Evolutionary conservation across 2,113 vertebrate species (phyloP).

Genomic region (Oncorhynchus masou): DNA sequence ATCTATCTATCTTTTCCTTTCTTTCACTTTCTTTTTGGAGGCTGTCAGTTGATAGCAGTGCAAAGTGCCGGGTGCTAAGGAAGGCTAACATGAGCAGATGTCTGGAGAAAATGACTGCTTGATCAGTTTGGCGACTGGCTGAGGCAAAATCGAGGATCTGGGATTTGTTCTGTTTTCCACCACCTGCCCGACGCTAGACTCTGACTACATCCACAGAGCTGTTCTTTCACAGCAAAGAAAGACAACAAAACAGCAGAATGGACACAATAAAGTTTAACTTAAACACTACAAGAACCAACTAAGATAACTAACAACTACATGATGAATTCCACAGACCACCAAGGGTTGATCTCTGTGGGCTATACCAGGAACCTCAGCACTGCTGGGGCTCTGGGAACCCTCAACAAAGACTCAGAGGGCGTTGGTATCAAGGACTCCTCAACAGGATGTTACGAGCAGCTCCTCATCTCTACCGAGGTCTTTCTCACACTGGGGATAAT

Average conservation of each 20-base stretch:
- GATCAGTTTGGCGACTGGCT: neutral
- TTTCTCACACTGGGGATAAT: constrained; percentile 89
- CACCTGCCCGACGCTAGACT: neutral
- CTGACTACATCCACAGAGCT: neutral
- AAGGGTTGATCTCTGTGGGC: constrained; percentile 63
- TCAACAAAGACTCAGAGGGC: constrained; percentile 53
- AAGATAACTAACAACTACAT: neutral
- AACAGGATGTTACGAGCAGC: constrained; percentile 87
- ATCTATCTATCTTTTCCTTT: neutral
- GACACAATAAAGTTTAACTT: neutral
- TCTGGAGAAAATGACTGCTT: constrained; percentile 4
- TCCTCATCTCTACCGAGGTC: constrained; percentile 88
- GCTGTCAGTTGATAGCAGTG: neutral
- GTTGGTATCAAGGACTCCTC: constrained; percentile 64
- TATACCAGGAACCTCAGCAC: constrained; percentile 75
- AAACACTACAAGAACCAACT: neutral
- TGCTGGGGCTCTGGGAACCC: neutral
- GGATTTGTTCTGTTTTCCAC: neutral
- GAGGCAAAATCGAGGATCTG: neutral
- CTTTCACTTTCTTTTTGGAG: neutral
- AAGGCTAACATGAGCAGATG: neutral
- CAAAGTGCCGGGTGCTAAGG: neutral
- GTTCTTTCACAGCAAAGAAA: constrained; percentile 4
- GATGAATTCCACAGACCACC: constrained; percentile 79
- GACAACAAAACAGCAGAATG: neutral